Evolutionary conservation across 1,140 invertebrate species (phyloP).

Genomic region (Temnothorax nylanderi): DNA sequence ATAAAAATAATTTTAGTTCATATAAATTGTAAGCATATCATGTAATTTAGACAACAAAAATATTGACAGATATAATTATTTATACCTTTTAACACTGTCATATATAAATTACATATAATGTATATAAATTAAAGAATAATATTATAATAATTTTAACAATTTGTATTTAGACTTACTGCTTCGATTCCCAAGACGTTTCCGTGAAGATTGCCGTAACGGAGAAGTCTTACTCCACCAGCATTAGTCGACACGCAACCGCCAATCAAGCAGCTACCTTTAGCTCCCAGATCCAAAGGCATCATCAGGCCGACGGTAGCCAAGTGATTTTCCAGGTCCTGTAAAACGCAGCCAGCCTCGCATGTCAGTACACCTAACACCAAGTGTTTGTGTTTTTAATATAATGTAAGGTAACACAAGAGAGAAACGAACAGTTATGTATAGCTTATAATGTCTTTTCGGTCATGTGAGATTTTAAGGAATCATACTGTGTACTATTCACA

Average conservation of each 20-base stretch:
- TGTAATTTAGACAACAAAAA: background rate
- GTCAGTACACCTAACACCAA: slow-evolving; percentile 89
- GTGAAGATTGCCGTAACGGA: slow-evolving; percentile 98
- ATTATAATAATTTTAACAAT: background rate
- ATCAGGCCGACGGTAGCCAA: slow-evolving; percentile 91
- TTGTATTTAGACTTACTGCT: slow-evolving; percentile 88
- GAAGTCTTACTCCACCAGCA: slow-evolving; percentile 96
- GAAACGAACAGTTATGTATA: slow-evolving; percentile 47
- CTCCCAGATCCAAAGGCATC: slow-evolving; percentile 98
- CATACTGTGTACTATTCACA: background rate
- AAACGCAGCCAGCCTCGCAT: slow-evolving; percentile 96
- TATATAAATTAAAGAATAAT: background rate
- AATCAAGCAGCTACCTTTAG: slow-evolving; percentile 98
- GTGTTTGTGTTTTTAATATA: slow-evolving; percentile 20
- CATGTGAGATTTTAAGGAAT: background rate
- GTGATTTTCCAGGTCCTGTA: slow-evolving; percentile 94
- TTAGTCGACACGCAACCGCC: slow-evolving; percentile 99
- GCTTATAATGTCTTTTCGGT: background rate
- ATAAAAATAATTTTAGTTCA: background rate
- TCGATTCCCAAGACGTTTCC: slow-evolving; percentile 97
- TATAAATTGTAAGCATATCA: background rate
- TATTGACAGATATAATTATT: background rate
- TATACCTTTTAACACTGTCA: background rate
- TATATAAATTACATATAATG: background rate
- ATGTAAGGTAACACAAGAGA: slow-evolving; percentile 29